Percentiles rank a stretch among this genome's conserved stretches.
Conservation (phyloP, 2,113 vertebrate species). For the Phycodurus eques region DNA sequence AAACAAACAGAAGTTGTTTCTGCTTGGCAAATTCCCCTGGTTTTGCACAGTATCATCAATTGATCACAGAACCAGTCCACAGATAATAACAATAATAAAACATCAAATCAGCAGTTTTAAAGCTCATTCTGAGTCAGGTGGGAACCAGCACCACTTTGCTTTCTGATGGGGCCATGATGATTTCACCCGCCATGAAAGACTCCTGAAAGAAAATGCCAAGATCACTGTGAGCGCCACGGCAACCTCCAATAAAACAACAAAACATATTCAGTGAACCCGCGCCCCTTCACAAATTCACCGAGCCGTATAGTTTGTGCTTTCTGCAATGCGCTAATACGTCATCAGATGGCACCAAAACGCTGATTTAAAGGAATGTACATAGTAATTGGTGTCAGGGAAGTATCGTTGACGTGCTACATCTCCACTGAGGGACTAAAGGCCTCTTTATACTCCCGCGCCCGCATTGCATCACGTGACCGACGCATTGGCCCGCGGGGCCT, state of each 20-base stretch:
- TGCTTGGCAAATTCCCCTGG: not conserved
- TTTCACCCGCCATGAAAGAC: slow-evolving; percentile 85
- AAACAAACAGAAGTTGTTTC: not conserved
- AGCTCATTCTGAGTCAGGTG: slow-evolving; percentile 68
- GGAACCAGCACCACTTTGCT: slow-evolving; percentile 79
- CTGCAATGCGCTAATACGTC: no score
- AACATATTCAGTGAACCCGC: not conserved
- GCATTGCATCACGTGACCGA: no score
- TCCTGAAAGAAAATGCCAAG: slow-evolving; percentile 75
- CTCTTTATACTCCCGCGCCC: no score
- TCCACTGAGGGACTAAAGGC: no score
- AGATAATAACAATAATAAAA: not conserved
- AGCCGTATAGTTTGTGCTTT: no score
- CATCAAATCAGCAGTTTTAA: not conserved
- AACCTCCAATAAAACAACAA: not conserved
- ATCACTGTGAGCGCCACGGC: not conserved
- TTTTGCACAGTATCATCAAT: not conserved
- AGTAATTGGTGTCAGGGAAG: no score
- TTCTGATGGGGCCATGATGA: slow-evolving; percentile 73
- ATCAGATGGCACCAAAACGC: no score
- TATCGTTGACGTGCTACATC: no score
- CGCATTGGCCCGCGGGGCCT: no score
- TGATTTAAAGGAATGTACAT: no score
- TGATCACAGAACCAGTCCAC: not conserved
- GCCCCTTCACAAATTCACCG: not conserved